phyloP scores from a whole-genome alignment of 2,113 vertebrate species.

The Pseudopipra pipra region DNA sequence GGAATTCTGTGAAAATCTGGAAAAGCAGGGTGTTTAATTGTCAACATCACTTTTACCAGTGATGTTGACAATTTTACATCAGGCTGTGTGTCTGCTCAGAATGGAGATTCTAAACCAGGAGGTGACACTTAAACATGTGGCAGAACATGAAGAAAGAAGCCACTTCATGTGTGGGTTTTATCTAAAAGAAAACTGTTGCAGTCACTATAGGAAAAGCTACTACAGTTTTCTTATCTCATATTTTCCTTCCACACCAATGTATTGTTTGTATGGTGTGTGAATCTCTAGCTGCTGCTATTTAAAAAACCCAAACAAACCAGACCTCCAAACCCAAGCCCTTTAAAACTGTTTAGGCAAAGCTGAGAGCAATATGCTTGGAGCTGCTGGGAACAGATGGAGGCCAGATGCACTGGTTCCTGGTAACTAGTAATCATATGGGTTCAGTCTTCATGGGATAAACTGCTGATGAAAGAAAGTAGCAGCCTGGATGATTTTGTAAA shows the following conservation, averaged over 20 bases:
- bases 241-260: neutral
- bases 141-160: neutral
- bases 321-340: neutral
- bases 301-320: neutral
- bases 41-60: neutral
- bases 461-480: neutral
- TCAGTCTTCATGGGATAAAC: neutral
- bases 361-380: neutral
- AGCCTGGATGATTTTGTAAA: neutral
- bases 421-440: neutral
- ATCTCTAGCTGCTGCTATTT: neutral
- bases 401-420: neutral
- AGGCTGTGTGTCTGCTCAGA: neutral
- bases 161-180: neutral
- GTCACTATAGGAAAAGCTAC: neutral
- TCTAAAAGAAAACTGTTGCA: neutral
- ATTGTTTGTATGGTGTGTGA: neutral
- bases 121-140: neutral
- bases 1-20: neutral
- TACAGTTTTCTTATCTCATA: accelerated
- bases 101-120: neutral
- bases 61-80: too few species aligned
- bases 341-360: neutral
- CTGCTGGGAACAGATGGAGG: neutral
- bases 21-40: neutral